Base-by-base conservation (phyloP, 2,797 vertebrate genomes). In the Sebastiscus tertius region DNA sequence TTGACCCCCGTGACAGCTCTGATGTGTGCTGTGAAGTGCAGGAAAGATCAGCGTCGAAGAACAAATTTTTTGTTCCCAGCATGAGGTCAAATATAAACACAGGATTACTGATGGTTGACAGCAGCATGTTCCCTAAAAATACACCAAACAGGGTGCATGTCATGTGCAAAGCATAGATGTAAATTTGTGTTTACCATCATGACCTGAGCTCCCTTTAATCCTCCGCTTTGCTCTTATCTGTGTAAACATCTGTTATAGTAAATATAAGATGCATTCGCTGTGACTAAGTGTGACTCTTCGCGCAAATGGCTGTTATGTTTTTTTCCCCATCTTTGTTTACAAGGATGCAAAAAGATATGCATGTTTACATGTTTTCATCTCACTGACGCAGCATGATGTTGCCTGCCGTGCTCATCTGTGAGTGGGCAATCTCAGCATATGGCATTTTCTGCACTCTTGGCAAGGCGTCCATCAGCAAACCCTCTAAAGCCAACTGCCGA, bases 381-480 rank as follows among this genome's bases (percentile, higher is more conserved):
- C 85, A 77, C 75, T 83, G 88, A 92, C 77, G 22, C 87, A 87
- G 91, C 87, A 66, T 77, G 83, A 84, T 82, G 81, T 84, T 85
- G 76, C 42, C 42, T 85, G 76, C 79, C 7, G 72, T 67, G 29
- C 66, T 84, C 74, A 60, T 83, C 60, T 49, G 52, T 54, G 87
- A 90, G 87, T 84, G 90, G 85, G 89, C 78, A 87, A 80, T 84
- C 82, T 85, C 80, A 82, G 86, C 93, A 92, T 94, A 93, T 92
- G 93, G 92, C 86, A 67, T 73, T 68, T 68, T 79, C 74, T 86
- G 87, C 80, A 75, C 88, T 91, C 72, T 90, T 93, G 91, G 91
- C 93, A 72, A 65, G 3, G 64, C 29, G 64, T 71, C 55, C 60
- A 12, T 69, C 72, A 86, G 68, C 75, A 78, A 20, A 54, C 58